Conservation (phyloP, 2,888 invertebrate genomes). For the Agapetus fuscipes region DNA sequence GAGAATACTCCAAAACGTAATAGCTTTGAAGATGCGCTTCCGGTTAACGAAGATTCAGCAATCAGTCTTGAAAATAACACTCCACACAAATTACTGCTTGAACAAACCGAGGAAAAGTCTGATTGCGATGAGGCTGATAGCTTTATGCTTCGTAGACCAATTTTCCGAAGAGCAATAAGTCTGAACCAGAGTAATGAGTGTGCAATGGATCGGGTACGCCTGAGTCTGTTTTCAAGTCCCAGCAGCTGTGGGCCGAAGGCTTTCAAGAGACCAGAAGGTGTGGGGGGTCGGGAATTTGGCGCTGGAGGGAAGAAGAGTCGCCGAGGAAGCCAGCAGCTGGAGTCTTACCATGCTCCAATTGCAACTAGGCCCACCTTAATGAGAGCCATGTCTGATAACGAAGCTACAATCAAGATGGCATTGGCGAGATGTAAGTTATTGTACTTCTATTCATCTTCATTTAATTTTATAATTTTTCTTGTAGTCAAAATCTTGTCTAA, state of each 20-base stretch:
- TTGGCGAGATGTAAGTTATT: conserved; percentile 58
- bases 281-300: not conserved
- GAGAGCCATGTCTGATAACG: conserved; percentile 67
- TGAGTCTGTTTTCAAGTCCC: conserved; percentile 32
- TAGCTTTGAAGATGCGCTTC: too few species aligned
- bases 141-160: conserved; percentile 2
- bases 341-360: too few species aligned
- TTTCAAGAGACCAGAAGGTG: not conserved
- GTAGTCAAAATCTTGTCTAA: too few species aligned
- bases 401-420: conserved; percentile 66
- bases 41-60: too few species aligned
- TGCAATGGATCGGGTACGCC: conserved; percentile 19
- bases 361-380: conserved; percentile 38
- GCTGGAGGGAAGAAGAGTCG: not conserved
- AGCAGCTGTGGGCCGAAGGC: not conserved
- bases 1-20: not conserved
- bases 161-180: conserved; percentile 25
- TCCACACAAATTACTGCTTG: too few species aligned
- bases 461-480: not conserved
- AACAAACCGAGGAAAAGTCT: too few species aligned
- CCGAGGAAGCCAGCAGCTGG: not conserved
- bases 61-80: too few species aligned
- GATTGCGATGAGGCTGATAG: too few species aligned
- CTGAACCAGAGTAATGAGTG: conserved; percentile 27
- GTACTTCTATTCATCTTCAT: conserved; percentile 11